Evolutionary conservation across 1,140 invertebrate genomes (phyloP), one percentile per base, ranked within the genome.

Genomic region (Galleria mellonella): DNA sequence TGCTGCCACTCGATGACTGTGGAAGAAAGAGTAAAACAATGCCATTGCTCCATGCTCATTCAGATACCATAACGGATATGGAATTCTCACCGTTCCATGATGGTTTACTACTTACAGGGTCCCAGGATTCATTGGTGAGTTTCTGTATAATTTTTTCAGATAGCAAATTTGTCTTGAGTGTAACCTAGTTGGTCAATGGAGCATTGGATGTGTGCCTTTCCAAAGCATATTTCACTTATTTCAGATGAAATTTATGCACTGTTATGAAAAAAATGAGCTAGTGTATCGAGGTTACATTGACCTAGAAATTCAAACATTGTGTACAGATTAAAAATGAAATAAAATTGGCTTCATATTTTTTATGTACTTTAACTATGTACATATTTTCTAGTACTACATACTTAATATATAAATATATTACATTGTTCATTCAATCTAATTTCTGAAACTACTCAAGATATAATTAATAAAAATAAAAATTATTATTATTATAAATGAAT

Each of bases 81-180:
- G 93, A 95, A 62, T 98, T 98, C 71, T 97, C 95, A 31, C 96
- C 96, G 29, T 97, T 97, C 86, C 94, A 98, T 82, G 96, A 97
- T 88, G 94, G 94, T 14, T 85, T 98, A 13, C 81, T 98, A 47
- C 92, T 95, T 8, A 97, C 96, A 39, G 94, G 95, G 36, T 97
- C 96, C 28, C 94, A 96, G 83, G 96, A 98, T 86, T 95, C 93
- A 66, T 89, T 94, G 84, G 94, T 93, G 83, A 87, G 87, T 72
- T 23, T 49, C 12, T 42, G 28, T 32, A 9, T 3, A 31, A 12
- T 35, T 15, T 27, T 14, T 33, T 43, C 2, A 43, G 14, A 8
- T 17, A 31, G 10, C 1, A 23, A 9, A 14, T 14, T 10, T 27
- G 17, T 33, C 11, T 33, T 8, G 23, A 8, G 32, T 15, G 13